These are phyloP conservation scores for Rhagonycha lutea DNA, from an alignment of 2,888 invertebrate species.

Conservation along the genomic window DNA sequence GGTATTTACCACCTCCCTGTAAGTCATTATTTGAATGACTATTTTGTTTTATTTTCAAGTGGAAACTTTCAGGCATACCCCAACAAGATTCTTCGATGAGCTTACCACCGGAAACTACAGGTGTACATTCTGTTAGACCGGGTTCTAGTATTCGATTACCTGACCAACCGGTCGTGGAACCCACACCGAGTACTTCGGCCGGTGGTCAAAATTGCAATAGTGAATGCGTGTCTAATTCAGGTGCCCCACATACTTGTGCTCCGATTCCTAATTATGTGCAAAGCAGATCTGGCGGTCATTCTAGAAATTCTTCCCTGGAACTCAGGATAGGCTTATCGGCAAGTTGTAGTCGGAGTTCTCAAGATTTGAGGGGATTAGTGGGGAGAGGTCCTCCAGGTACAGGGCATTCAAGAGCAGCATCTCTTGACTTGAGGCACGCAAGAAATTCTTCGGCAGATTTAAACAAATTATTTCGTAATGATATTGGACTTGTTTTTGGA, in stretches of 20 bases:
- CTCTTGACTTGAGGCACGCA: constrained; percentile 75
- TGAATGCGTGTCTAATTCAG: neutral
- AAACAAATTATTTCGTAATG: constrained; percentile 72
- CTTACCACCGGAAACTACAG: constrained; percentile 35
- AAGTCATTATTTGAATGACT: constrained; percentile 46
- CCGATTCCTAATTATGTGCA: constrained; percentile 32
- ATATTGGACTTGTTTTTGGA: constrained; percentile 72
- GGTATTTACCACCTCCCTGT: constrained; percentile 88
- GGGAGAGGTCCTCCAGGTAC: constrained; percentile 48
- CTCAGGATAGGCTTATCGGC: constrained; percentile 61
- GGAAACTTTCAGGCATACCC: constrained; percentile 55
- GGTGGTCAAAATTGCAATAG: constrained; percentile 2
- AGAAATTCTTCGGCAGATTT: constrained; percentile 76
- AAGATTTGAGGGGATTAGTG: constrained; percentile 55
- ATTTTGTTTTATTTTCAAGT: neutral
- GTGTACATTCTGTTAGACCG: constrained; percentile 43
- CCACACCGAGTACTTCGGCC: neutral
- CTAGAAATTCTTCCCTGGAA: constrained; percentile 84
- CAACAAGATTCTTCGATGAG: constrained; percentile 56
- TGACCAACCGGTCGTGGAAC: constrained; percentile 17
- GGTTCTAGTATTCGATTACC: constrained; percentile 29
- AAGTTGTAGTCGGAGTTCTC: constrained; percentile 55
- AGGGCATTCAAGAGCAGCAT: constrained; percentile 82
- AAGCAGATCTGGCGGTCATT: constrained; percentile 58
- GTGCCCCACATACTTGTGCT: neutral